A percentile compares a stretch with the other conserved stretches of the same genome.
phyloP scores from a whole-genome alignment of 2,113 vertebrate genomes.

The Coryphaenoides rupestris region DNA sequence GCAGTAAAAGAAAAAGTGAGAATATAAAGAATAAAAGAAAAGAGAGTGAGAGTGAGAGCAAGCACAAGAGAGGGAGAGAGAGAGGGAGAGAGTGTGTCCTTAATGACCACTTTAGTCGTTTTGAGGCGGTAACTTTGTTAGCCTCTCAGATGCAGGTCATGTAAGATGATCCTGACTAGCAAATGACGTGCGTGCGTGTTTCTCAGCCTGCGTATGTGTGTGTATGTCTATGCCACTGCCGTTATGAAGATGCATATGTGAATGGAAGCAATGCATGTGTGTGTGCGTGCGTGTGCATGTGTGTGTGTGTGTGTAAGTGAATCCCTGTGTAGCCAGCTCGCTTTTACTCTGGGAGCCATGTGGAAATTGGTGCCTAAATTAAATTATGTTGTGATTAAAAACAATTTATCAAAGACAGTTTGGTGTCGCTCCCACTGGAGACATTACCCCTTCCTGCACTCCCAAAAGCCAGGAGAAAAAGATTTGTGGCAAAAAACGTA shows the following conservation, averaged over 20 bases:
- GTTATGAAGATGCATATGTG: conserved; percentile 42
- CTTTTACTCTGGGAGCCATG: conserved; percentile 69
- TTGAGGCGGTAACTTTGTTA: conserved; percentile 73
- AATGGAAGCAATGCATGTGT: background rate
- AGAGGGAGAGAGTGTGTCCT: conserved; percentile 54
- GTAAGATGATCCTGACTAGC: conserved; percentile 73
- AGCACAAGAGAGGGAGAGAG: conserved; percentile 24
- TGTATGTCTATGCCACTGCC: conserved; percentile 11
- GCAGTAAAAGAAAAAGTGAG: conserved; percentile 9
- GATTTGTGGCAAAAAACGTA: background rate
- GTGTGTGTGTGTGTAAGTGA: conserved; percentile 47
- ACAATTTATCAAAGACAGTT: conserved; percentile 79
- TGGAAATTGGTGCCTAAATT: conserved; percentile 76
- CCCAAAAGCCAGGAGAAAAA: conserved; percentile 44
- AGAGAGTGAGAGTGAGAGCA: conserved; percentile 9
- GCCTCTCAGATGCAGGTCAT: conserved; percentile 70
- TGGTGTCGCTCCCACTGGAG: conserved; percentile 72
- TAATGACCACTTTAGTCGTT: conserved; percentile 81
- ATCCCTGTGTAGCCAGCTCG: conserved; percentile 54
- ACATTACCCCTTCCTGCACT: conserved; percentile 62
- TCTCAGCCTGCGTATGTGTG: conserved; percentile 10
- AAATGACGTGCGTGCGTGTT: conserved; percentile 37
- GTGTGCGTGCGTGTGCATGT: background rate
- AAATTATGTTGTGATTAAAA: conserved; percentile 81
- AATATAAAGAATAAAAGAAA: conserved; percentile 6